Evolutionary conservation across 2,113 vertebrate species (phyloP).

Genomic region (Merops nubicus): DNA sequence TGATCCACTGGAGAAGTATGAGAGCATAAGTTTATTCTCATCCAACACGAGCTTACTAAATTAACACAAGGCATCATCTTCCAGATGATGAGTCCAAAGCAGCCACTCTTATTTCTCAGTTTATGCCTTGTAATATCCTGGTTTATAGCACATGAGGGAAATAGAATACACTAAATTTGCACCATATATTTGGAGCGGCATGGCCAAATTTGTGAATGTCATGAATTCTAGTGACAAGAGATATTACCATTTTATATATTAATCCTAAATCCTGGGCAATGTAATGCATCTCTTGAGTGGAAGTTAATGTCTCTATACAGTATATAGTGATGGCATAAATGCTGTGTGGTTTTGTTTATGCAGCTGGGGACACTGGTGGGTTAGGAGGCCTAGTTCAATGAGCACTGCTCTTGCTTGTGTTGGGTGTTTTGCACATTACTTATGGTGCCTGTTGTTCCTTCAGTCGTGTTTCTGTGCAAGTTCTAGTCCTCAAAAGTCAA

Average conservation of each 20-base stretch:
- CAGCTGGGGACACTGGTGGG: not conserved
- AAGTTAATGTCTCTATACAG: not conserved
- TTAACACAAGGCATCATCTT: conserved; percentile 14
- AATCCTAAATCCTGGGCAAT: not conserved
- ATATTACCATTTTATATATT: not conserved
- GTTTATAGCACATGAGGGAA: not conserved
- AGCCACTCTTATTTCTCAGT: not conserved
- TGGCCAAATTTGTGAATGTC: not conserved
- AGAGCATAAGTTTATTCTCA: conserved; percentile 35
- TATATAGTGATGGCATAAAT: fast-evolving
- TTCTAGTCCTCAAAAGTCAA: not conserved
- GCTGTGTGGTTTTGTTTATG: not conserved
- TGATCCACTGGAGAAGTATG: not conserved
- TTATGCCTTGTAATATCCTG: not conserved
- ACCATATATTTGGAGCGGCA: not conserved
- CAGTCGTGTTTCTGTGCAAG: not conserved
- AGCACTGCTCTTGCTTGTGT: not conserved
- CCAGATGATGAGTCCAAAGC: not conserved
- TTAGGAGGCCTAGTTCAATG: not conserved
- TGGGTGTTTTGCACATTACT: not conserved
- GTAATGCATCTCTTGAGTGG: not conserved
- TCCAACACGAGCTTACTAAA: not conserved
- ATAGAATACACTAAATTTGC: not conserved
- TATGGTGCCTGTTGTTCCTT: not conserved
- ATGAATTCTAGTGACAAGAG: not conserved